Percentiles rank a stretch among this genome's conserved stretches.
Evolutionary conservation across 2,888 invertebrate species (phyloP).

Genomic region (Torymus aiolomorphi): DNA sequence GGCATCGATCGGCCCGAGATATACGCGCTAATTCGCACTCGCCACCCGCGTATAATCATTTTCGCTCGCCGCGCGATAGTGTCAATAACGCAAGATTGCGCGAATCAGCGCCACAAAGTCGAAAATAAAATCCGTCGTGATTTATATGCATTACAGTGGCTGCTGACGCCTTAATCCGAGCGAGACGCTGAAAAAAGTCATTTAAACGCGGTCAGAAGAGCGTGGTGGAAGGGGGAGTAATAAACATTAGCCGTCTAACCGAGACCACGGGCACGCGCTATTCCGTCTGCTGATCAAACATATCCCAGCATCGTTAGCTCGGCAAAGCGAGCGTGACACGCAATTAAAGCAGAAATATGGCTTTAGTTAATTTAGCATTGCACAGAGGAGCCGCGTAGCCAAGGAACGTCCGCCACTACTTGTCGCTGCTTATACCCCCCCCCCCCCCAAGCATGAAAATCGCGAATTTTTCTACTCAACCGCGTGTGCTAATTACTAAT

Average conservation of each 20-base stretch:
- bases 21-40: conserved; percentile 69
- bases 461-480: conserved; percentile 34
- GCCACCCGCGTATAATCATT: conserved; percentile 59
- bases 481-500: conserved; percentile 32
- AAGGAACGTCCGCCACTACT: conserved; percentile 20
- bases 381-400: conserved; percentile 28
- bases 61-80: not conserved
- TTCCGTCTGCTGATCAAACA: conserved; percentile 41
- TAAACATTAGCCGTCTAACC: conserved; percentile 23
- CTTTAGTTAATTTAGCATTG: conserved; percentile 63
- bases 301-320: conserved; percentile 48
- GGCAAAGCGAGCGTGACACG: conserved; percentile 47
- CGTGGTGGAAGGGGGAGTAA: conserved; percentile 2
- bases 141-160: too few relatives aligned
- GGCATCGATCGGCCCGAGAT: conserved; percentile 71
- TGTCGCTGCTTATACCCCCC: conserved; percentile 8
- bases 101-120: too few relatives aligned
- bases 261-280: not conserved
- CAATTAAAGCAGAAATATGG: conserved; percentile 63
- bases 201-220: not conserved
- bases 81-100: not conserved
- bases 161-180: too few relatives aligned
- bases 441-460: conserved; percentile 30
- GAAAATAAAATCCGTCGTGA: too few relatives aligned
- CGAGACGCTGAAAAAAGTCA: too few relatives aligned